These are phyloP conservation scores for Tetranychus truncatus DNA, from an alignment of 2,888 invertebrate species.

Conservation along the genomic window DNA sequence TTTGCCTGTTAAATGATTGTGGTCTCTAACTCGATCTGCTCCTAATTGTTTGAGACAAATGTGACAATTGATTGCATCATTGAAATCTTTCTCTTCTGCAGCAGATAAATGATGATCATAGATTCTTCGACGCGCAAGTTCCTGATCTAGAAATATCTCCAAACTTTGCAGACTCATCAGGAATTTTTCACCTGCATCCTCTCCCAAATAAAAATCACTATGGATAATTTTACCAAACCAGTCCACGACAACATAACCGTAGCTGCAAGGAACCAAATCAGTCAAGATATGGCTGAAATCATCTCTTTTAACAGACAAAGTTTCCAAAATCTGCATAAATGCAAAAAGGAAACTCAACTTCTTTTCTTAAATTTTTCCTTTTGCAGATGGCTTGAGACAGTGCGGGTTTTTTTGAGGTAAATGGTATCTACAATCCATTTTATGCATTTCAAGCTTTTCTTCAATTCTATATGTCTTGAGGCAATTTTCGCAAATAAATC, in stretches of 20 bases:
- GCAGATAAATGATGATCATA: not conserved
- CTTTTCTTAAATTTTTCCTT: not conserved
- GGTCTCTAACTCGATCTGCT: not conserved
- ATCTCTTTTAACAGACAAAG: not conserved
- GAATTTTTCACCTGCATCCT: not conserved
- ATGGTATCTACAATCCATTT: no score
- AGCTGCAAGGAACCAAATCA: not conserved
- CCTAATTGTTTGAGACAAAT: not conserved
- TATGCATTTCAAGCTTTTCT: no score
- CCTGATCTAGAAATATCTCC: no score
- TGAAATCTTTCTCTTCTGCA: not conserved
- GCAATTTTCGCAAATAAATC: no score
- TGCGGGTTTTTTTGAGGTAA: no score
- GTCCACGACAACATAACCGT: not conserved
- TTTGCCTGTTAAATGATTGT: not conserved
- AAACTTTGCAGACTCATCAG: not conserved
- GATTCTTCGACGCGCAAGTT: no score
- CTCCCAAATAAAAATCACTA: not conserved
- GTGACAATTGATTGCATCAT: not conserved
- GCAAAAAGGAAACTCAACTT: not conserved
- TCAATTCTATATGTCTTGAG: no score
- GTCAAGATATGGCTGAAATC: not conserved
- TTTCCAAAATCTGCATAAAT: conserved; percentile 6
- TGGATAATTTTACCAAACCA: not conserved
- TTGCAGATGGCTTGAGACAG: not conserved